These are phyloP conservation scores for Seriola quinqueradiata DNA, from an alignment of 2,113 vertebrate genomes.

Conservation along the genomic window DNA sequence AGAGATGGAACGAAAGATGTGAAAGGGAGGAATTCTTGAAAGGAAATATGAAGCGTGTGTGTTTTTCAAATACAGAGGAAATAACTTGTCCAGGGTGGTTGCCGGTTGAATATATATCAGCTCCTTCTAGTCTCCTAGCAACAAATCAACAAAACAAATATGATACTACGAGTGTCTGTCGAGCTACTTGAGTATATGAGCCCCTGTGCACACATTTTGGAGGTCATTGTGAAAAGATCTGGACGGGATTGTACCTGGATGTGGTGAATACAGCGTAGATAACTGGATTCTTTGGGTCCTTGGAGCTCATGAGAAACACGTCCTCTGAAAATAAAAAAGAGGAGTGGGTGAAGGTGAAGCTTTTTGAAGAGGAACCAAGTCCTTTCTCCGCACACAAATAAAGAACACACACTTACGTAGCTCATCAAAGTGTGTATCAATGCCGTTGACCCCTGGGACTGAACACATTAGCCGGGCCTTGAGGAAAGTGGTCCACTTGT, in stretches of 20 bases:
- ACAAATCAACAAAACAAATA: conserved; percentile 66
- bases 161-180: conserved; percentile 29
- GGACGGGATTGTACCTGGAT: conserved; percentile 89
- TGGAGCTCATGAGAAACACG: conserved; percentile 96
- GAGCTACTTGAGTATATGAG: conserved; percentile 16
- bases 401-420: conserved; percentile 88
- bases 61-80: conserved; percentile 54
- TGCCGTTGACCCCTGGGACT: conserved; percentile 94
- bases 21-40: conserved; percentile 32
- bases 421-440: conserved; percentile 97
- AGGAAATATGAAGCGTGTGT: conserved; percentile 43
- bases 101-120: conserved; percentile 31
- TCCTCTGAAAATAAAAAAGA: conserved; percentile 88
- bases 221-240: not conserved
- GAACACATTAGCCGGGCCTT: conserved; percentile 96
- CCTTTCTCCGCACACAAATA: not conserved
- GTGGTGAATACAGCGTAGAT: conserved; percentile 98
- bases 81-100: conserved; percentile 37
- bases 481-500: conserved; percentile 98
- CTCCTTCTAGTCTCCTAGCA: conserved; percentile 62
- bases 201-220: not conserved
- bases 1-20: conserved; percentile 24
- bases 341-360: not conserved
- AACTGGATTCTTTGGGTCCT: conserved; percentile 97
- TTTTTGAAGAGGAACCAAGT: not conserved